These are phyloP conservation scores for Trachythela sp. DNA, from an alignment of 64 coral and sea anemone genomes.

Conservation along the genomic window DNA sequence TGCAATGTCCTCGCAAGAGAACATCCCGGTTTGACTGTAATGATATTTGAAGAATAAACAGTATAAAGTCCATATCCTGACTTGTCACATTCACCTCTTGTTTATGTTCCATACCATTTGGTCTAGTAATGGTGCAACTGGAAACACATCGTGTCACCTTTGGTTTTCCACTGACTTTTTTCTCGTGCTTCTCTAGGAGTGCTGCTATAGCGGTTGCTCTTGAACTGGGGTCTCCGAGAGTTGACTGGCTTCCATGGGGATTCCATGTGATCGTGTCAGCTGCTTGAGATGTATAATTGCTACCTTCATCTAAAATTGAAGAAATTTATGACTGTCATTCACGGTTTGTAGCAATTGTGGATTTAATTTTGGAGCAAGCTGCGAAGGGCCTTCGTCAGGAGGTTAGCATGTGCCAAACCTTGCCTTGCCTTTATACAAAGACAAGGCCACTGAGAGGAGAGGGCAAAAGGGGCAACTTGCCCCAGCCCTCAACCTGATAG, in stretches of 20 bases:
- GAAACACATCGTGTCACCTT: not conserved
- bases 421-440: too few relatives aligned
- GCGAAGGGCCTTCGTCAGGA: too few relatives aligned
- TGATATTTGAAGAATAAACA: too few relatives aligned
- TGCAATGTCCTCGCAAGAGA: too few relatives aligned
- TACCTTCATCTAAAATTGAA: not conserved
- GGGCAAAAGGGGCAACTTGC: too few relatives aligned
- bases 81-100: not conserved
- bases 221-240: not conserved
- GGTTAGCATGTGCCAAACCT: too few relatives aligned
- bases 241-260: not conserved
- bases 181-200: not conserved
- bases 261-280: not conserved
- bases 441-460: too few relatives aligned
- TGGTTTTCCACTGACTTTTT: not conserved
- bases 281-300: not conserved
- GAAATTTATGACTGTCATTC: not conserved
- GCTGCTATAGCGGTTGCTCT: conserved; percentile 5
- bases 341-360: not conserved
- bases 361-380: too few relatives aligned
- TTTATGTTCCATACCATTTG: not conserved
- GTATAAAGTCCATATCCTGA: not conserved
- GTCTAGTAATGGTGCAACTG: not conserved
- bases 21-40: too few relatives aligned
- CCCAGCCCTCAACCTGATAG: too few relatives aligned